Conservation (phyloP, 2,797 vertebrate species). For the Phataginus tricuspis region DNA sequence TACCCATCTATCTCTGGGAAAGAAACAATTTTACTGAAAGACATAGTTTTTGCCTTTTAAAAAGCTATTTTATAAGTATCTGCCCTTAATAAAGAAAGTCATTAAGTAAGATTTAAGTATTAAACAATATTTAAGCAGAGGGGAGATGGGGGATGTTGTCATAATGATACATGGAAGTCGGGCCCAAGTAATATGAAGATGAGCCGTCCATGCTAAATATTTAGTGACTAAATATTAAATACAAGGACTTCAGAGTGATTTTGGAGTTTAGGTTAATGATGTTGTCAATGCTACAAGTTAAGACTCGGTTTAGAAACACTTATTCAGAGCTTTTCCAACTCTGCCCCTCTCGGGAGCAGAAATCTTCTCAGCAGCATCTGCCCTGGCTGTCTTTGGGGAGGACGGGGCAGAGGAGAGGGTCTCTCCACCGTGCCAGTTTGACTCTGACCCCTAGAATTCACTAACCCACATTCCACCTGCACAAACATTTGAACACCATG, state of each 20-base stretch:
- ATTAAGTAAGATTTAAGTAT: constrained; percentile 58
- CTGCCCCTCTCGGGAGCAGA: not conserved
- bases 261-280: not conserved
- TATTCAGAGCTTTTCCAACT: not conserved
- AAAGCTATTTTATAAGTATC: constrained; percentile 76
- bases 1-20: constrained; percentile 64
- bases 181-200: not conserved
- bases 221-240: not conserved
- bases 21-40: constrained; percentile 72
- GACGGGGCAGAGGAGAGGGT: not conserved
- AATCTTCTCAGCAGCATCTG: not conserved
- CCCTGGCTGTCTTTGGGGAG: not conserved
- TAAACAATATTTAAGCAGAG: not conserved
- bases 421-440: not conserved
- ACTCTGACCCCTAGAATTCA: not conserved
- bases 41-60: constrained; percentile 68
- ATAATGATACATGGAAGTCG: not conserved
- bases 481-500: not conserved
- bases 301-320: not conserved
- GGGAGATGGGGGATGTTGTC: not conserved
- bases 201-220: not conserved
- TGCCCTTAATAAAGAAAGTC: constrained; percentile 70
- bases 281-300: not conserved
- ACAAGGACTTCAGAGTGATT: not conserved
- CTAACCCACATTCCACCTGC: no score